Percentiles rank a stretch among this genome's conserved stretches.
These are phyloP conservation scores for Axis porcinus DNA, from an alignment of 2,113 vertebrate species.

Conservation along the genomic window DNA sequence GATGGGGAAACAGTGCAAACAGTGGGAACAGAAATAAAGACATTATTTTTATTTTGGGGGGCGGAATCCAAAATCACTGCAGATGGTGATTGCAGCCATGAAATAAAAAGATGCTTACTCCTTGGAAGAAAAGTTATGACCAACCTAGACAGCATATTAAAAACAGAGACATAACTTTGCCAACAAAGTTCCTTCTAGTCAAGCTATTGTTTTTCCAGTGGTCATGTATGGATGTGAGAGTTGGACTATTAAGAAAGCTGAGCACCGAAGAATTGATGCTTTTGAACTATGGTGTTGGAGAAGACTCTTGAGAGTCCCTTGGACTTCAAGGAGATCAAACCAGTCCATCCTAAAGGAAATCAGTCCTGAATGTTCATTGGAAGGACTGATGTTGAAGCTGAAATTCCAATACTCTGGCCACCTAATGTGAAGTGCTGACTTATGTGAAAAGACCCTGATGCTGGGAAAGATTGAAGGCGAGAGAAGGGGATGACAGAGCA, in stretches of 20 bases:
- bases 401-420: neutral
- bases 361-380: neutral
- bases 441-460: neutral
- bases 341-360: neutral
- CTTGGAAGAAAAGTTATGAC: neutral
- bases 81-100: neutral
- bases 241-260: neutral
- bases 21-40: neutral
- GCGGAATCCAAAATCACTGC: neutral
- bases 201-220: neutral
- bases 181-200: neutral
- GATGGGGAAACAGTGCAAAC: neutral
- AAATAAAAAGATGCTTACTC: neutral
- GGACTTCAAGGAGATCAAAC: neutral
- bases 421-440: neutral
- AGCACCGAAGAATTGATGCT: fast-evolving
- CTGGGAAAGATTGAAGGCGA: neutral
- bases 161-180: neutral
- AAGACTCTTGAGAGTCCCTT: neutral
- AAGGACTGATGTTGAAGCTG: neutral
- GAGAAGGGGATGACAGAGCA: neutral
- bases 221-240: neutral
- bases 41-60: neutral
- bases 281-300: neutral
- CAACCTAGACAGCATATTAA: neutral